Evolutionary conservation across 2,113 vertebrate species (phyloP).

Genomic region (Alexandromys fortis): DNA sequence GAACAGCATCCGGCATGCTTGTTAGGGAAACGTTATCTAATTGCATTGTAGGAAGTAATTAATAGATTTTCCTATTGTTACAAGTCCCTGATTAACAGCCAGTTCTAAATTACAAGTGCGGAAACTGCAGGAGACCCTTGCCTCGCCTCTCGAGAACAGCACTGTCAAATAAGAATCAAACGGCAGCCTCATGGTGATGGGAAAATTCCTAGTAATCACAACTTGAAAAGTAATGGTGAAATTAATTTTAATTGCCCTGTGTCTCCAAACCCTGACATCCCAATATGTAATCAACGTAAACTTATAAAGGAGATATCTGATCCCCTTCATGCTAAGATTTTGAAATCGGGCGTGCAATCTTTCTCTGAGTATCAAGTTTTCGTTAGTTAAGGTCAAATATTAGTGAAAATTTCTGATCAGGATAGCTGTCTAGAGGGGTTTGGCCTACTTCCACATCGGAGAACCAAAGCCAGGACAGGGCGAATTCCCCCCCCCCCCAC

Average conservation of each 20-base stretch:
- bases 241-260: neutral
- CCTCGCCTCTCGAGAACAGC: neutral
- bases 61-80: neutral
- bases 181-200: neutral
- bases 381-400: neutral
- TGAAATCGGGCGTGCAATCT: neutral
- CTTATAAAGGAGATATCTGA: neutral
- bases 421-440: neutral
- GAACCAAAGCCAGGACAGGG: neutral
- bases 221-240: neutral
- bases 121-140: neutral
- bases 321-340: neutral
- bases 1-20: rapidly evolving
- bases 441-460: neutral
- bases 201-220: neutral
- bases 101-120: neutral
- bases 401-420: neutral
- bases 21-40: neutral
- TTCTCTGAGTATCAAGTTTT: neutral
- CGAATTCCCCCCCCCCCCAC: too few relatives aligned
- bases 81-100: slow-evolving; percentile 25
- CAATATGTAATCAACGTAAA: neutral
- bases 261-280: neutral
- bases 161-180: neutral
- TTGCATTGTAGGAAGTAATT: neutral